Base-by-base conservation (phyloP, 92 coral and sea anemone genomes). In the Virgularia gustaviana region DNA sequence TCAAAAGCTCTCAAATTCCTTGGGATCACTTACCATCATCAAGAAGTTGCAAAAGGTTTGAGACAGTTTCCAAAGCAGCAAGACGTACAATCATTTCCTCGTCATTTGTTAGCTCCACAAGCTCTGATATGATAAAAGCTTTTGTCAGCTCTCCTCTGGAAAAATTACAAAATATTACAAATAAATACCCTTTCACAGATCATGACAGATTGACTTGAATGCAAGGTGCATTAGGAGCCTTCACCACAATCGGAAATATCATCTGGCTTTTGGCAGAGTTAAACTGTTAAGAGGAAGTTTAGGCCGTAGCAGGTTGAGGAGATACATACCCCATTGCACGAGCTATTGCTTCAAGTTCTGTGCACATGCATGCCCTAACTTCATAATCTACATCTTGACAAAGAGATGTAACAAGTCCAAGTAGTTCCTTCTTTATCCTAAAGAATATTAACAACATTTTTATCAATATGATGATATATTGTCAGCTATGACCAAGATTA, bases 321-420 rank as follows among this genome's bases (percentile, higher is more conserved):
- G 23, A 5, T 16, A 61, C 90, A 75, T 71, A 92, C 98, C 98
- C 98, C 42, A 92, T 79, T 54, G 96, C 92, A 73, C 89, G 86
- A 25, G 96, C 96, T 70, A 92, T 81, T 16, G 83, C 74, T 57
- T 92, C 96, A 63, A 92, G 79, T 64, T 92, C 88, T 33, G 78
- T 86, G 60, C 98, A 92, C 98, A 92, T 92, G 74, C 98, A 92
- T 4, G 87, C 98, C 58, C 98, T 80, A 37, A 92, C 98, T 82
- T 92, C 98, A 52, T 92, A 92, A 70, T 92, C 98, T 30, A 92
- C 98, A 83, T 92, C 98, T 80, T 92, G 98, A 71, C 94, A 89
- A 49, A 92, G 63, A 11, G 98, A 87, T n/a, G 96, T 90, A 7
- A 89, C 98, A 34, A 92, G 81, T 27, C 80, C 65, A 82, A 92